Base-by-base conservation (phyloP, 53 echinoderm and acorn worm species). In the Apostichopus leukothele region DNA sequence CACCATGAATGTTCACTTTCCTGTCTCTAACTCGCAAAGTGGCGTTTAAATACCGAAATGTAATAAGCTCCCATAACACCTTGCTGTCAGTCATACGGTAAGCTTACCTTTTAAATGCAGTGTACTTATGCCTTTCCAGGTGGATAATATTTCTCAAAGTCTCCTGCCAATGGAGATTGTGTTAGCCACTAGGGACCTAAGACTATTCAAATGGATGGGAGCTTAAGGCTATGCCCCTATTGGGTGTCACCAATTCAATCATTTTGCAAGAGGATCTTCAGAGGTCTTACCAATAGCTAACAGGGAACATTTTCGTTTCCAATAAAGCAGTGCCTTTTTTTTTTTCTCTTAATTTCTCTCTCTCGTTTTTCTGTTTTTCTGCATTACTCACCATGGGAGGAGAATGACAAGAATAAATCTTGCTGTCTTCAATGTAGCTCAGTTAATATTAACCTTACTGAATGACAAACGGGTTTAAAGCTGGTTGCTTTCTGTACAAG, bases 171-270 rank as follows among this genome's bases (percentile, higher is more conserved):
- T 19, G 18, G 71, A 71, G 71, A 71, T 71, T 71, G 71, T 71
- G 71, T 71, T n/a, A 71, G 71, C 71, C 71, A 71, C 18, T 4
- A 71, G 71, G 71, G 71, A 71, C 71, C 71, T n/a, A 71, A 18
- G n/a, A 71, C 71, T 71, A 71, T 71, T 71, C 71, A 71, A 71
- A 71, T 71, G 18, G 21, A 71, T 71, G 71, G 16, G 16, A 71
- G 71, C 71, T 16, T 18, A 18, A 71, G 71, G 71, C 71, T 71
- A 71, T 18, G 18, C 18, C 39, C 16, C 71, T 71, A 71, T 71
- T 71, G 71, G 20, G 71, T 71, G 20, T 71, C 71, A 19, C 71
- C 71, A 71, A 71, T 71, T 71, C 71, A 71, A 71, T 71, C 71
- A 71, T 71, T 71, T 71, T 19, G 71, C 18, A 71, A 71, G 18